Base-by-base conservation (phyloP, 1,140 invertebrate species). In the Oncopodura yosiiana region DNA sequence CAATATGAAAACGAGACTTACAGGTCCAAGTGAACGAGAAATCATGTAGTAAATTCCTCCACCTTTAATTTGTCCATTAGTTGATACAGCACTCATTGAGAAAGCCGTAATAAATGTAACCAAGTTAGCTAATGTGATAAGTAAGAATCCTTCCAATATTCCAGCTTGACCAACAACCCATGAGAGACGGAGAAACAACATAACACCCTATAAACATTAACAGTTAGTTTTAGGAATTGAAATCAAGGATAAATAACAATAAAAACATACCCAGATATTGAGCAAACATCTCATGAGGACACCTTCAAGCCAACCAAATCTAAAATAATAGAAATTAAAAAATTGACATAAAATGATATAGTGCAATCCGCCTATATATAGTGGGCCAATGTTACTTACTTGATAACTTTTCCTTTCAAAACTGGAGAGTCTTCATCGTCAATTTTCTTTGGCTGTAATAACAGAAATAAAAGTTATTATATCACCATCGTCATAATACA, bases 21-120 rank as follows among this genome's bases (percentile, higher is more conserved):
- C n/a, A n/a, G 79, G 80, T 11, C 80, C 80, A 14, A 82, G 67
- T 58, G 77, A 79, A 24, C 80, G 68, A 3, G 76, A 79, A 63
- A 78, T 78, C 72, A 81, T 74, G 68, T 78, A 79, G 63, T 78
- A 79, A 23, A 78, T 75, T 34, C 78, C 79, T 61, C 78, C 70
- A 67, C 66, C 70, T 67, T 71, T 71, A 42, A 73, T 73, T 50
- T 66, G 63, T 27, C 71, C 71, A 53, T 83, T 83, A 9, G 81
- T 83, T 61, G 77, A 79, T 30, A 83, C 82, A 12, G 81, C 81
- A 24, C 78, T 79, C 74, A 81, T 82, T 3, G 79, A 81, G 9
- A 82, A 67, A 0, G 79, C 73, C 0, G 81, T 83, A 16, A 81
- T 74, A 3, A 73, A 69, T 3, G 60, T 62, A 12, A 83, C 78